phyloP scores from a whole-genome alignment of 2,113 vertebrate species.

The Forbesichthys agassizii region DNA sequence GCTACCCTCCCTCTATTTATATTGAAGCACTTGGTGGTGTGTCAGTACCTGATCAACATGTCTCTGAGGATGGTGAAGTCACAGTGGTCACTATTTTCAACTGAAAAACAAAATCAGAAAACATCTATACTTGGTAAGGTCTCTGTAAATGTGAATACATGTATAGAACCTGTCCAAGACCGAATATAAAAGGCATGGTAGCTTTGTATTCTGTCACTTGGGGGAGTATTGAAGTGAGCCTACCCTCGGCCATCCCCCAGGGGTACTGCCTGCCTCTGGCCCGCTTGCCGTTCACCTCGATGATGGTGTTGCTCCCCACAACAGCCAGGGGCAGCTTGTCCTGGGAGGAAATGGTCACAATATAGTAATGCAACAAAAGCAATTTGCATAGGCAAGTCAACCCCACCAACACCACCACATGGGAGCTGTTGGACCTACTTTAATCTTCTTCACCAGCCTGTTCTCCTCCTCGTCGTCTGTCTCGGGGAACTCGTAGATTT shows the following conservation, averaged over 20 bases:
- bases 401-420: neutral
- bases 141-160: no score
- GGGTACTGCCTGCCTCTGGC: conserved; percentile 96
- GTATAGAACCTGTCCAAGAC: no score
- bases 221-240: neutral
- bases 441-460: conserved; percentile 96
- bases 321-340: conserved; percentile 97
- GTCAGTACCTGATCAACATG: conserved; percentile 96
- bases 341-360: conserved; percentile 57
- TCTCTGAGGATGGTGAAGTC: conserved; percentile 98
- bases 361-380: neutral
- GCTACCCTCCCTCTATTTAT: no score
- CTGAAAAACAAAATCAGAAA: conserved; percentile 63
- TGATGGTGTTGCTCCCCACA: conserved; percentile 97
- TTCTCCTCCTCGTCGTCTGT: conserved; percentile 98
- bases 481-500: conserved; percentile 99
- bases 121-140: neutral
- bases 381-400: neutral
- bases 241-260: conserved; percentile 99
- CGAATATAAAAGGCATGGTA: no score
- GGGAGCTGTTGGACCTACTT: conserved; percentile 70
- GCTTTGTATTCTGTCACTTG: no score
- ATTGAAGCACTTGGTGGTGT: neutral
- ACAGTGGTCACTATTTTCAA: conserved; percentile 97
- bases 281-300: conserved; percentile 95